A percentile compares a stretch with the other conserved stretches of the same genome.
Evolutionary conservation across 2,888 invertebrate genomes (phyloP).

Genomic region (Drosophila austrosaltans): DNA sequence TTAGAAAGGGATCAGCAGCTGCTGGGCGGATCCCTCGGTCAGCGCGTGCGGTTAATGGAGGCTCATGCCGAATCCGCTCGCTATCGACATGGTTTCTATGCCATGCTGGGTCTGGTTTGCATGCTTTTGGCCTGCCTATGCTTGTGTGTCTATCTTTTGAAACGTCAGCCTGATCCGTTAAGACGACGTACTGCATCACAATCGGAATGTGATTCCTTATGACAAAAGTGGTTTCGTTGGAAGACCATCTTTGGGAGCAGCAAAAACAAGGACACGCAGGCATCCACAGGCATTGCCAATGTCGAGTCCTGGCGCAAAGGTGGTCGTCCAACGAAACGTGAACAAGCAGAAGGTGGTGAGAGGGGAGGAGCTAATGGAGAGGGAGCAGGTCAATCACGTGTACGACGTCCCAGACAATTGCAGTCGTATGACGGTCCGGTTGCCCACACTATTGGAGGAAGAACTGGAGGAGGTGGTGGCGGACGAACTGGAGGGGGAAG

Average conservation of each 20-base stretch:
- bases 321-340: constrained; percentile 63
- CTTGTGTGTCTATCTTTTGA: constrained; percentile 82
- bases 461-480: constrained; percentile 40
- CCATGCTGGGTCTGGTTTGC: constrained; percentile 81
- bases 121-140: constrained; percentile 80
- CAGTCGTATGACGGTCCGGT: constrained; percentile 67
- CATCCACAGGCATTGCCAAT: constrained; percentile 56
- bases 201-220: constrained; percentile 72
- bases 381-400: constrained; percentile 55
- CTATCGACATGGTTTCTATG: constrained; percentile 83
- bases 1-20: constrained; percentile 56
- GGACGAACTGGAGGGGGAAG: constrained; percentile 29
- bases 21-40: constrained; percentile 62
- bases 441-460: constrained; percentile 63
- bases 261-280: constrained; percentile 40
- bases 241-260: constrained; percentile 75
- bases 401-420: constrained; percentile 68
- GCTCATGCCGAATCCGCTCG: constrained; percentile 81
- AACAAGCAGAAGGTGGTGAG: constrained; percentile 17
- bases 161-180: constrained; percentile 78
- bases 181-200: constrained; percentile 52
- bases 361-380: constrained; percentile 41
- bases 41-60: constrained; percentile 74
- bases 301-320: constrained; percentile 75
- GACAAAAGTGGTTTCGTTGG: constrained; percentile 83